Evolutionary conservation across 2,113 vertebrate species (phyloP).

Genomic region (Neodontobutis hainanensis): DNA sequence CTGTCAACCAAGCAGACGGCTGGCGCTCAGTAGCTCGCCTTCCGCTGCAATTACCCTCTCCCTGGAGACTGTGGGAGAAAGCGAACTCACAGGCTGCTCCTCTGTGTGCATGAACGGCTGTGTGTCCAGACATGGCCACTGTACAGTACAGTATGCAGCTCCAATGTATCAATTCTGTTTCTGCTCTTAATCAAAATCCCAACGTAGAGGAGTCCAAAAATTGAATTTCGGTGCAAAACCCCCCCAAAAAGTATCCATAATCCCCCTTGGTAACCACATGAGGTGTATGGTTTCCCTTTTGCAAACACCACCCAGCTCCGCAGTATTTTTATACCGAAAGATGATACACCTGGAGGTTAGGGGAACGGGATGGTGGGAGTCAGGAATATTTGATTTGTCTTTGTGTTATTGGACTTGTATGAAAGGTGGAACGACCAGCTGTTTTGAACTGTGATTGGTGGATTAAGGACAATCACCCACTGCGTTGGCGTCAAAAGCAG

Average conservation of each 20-base stretch:
- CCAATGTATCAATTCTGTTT: slow-evolving; percentile 12
- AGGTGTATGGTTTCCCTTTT: slow-evolving; percentile 51
- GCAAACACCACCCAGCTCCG: slow-evolving; percentile 10
- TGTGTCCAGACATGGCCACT: background rate
- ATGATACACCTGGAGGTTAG: slow-evolving; percentile 41
- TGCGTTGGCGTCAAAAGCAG: no score
- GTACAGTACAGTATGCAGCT: slow-evolving; percentile 3
- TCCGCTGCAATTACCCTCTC: slow-evolving; percentile 66
- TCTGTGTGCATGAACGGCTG: slow-evolving; percentile 25
- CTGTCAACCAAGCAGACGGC: slow-evolving; percentile 60
- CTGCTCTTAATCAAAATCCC: slow-evolving; percentile 37
- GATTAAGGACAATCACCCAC: slow-evolving; percentile 4
- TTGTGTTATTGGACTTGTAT: background rate
- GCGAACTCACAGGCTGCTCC: slow-evolving; percentile 38
- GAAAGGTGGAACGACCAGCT: slow-evolving; percentile 2
- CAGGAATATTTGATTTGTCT: slow-evolving; percentile 46
- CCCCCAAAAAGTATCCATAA: slow-evolving; percentile 49
- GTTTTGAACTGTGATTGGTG: slow-evolving; percentile 9
- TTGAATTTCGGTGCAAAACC: slow-evolving; percentile 30
- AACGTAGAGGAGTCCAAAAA: slow-evolving; percentile 40
- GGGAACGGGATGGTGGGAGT: slow-evolving; percentile 19
- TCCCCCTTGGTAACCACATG: slow-evolving; percentile 44
- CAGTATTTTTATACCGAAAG: slow-evolving; percentile 31
- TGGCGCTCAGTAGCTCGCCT: slow-evolving; percentile 61
- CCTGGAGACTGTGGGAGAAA: slow-evolving; percentile 53